Percentiles rank a stretch among this genome's conserved stretches.
Evolutionary conservation across 1,140 invertebrate genomes (phyloP).

Genomic region (Sarcophaga peregrina): DNA sequence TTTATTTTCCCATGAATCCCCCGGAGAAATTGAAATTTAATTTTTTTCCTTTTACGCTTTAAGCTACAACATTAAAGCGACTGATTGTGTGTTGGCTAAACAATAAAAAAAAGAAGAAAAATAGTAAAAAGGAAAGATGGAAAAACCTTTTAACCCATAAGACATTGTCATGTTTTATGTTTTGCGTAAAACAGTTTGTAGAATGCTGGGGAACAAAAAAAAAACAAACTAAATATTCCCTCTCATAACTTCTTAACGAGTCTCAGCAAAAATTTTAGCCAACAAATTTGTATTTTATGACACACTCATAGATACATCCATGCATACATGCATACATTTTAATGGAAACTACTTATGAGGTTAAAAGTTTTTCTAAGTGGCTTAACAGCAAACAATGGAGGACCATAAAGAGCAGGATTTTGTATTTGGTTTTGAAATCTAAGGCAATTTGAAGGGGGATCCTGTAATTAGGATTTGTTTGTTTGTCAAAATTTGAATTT

Average conservation of each 20-base stretch:
- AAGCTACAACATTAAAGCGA: too few species aligned
- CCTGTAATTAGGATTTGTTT: too few species aligned
- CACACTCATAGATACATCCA: background rate
- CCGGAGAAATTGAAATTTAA: background rate
- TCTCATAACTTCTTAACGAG: background rate
- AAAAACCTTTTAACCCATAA: background rate
- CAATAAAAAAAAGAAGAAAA: background rate
- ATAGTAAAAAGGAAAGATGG: background rate
- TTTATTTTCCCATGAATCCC: background rate
- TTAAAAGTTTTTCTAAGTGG: too few species aligned
- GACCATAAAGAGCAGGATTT: too few species aligned
- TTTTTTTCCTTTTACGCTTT: background rate
- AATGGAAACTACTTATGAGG: too few species aligned
- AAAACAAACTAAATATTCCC: constrained; percentile 6
- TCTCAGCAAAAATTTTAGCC: background rate
- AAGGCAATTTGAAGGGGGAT: too few species aligned
- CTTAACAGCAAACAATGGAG: too few species aligned
- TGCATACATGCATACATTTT: too few species aligned
- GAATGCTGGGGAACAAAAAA: too few species aligned
- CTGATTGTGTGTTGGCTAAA: constrained; percentile 2
- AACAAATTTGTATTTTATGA: background rate
- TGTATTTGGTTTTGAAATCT: too few species aligned
- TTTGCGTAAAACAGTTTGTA: background rate
- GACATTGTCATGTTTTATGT: background rate
- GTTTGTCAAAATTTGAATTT: too few species aligned